These are phyloP conservation scores for Falco biarmicus DNA, from an alignment of 2,797 vertebrate species.

Conservation along the genomic window DNA sequence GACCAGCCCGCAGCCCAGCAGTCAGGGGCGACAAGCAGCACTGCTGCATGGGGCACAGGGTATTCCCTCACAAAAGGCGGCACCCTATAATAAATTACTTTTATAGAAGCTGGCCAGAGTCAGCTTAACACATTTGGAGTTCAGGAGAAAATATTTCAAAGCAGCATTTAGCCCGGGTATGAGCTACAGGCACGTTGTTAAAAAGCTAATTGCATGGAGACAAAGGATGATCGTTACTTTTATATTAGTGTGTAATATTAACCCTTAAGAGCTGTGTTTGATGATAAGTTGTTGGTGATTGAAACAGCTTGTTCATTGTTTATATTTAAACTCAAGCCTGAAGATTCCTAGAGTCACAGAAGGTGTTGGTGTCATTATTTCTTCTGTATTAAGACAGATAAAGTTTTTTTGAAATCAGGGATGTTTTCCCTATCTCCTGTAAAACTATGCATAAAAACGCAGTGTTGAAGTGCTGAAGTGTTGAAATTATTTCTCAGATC, in stretches of 20 bases:
- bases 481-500: not conserved
- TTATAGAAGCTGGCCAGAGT: slow-evolving; percentile 9
- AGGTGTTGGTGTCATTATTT: not conserved
- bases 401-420: not conserved
- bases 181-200: slow-evolving; percentile 42
- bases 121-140: not conserved
- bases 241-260: slow-evolving; percentile 22
- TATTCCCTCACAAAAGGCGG: not conserved
- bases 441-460: not conserved
- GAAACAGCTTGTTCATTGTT: not conserved
- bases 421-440: not conserved
- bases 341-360: not conserved
- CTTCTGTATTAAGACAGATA: not conserved
- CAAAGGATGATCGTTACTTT: slow-evolving; percentile 48
- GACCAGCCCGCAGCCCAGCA: not conserved
- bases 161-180: not conserved
- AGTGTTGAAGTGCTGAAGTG: not conserved
- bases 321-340: not conserved
- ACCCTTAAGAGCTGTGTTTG: slow-evolving; percentile 10
- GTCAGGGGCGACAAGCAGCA: rapidly evolving
- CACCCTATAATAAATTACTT: not conserved
- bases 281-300: not conserved
- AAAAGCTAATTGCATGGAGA: slow-evolving; percentile 39
- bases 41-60: rapidly evolving
- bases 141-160: slow-evolving; percentile 48